Conservation (phyloP, 2,113 vertebrate species). For the Felis chaus region DNA sequence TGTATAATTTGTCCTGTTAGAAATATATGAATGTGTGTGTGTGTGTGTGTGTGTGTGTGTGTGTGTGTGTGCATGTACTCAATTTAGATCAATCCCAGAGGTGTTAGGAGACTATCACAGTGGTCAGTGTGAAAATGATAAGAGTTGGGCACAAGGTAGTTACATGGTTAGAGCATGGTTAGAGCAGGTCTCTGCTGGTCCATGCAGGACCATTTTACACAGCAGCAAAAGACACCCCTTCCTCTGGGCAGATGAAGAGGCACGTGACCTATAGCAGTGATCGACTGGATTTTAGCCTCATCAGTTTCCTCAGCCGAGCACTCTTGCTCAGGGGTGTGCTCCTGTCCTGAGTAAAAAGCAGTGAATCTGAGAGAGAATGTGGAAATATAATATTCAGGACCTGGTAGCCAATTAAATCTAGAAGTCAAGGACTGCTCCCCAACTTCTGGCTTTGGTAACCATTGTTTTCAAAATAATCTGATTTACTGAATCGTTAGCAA, state of each 20-base stretch:
- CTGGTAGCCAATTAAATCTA: background rate
- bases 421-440: background rate
- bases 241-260: background rate
- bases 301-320: background rate
- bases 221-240: background rate
- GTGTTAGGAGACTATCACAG: background rate
- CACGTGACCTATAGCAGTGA: background rate
- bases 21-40: background rate
- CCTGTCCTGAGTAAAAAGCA: background rate
- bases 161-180: background rate
- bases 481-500: background rate
- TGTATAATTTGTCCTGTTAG: background rate
- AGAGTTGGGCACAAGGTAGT: background rate
- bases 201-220: background rate
- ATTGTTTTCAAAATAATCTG: background rate
- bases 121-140: background rate
- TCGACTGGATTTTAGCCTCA: background rate
- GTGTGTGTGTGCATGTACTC: background rate
- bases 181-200: background rate
- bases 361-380: background rate
- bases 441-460: background rate
- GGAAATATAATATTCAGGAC: background rate
- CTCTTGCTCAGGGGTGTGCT: background rate
- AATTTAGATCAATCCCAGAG: background rate
- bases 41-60: too few relatives aligned